phyloP scores from a whole-genome alignment of 2,797 vertebrate genomes.

The Trachurus trachurus region DNA sequence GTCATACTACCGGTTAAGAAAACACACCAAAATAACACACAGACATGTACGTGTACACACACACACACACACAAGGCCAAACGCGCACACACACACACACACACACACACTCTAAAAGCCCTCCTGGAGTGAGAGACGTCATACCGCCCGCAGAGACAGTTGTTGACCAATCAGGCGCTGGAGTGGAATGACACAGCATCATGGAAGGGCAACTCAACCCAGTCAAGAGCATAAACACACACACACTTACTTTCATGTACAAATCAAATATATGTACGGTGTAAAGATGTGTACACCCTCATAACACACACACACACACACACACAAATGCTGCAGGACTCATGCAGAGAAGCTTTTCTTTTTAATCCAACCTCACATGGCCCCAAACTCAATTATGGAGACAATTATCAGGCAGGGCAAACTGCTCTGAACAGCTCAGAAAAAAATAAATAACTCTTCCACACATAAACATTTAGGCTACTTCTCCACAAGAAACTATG shows the following conservation, averaged over 20 bases:
- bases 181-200: slow-evolving; percentile 62
- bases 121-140: slow-evolving; percentile 63
- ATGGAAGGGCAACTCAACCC: slow-evolving; percentile 52
- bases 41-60: neutral
- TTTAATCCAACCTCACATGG: slow-evolving; percentile 3
- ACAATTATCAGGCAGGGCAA: slow-evolving; percentile 26
- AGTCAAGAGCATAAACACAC: slow-evolving; percentile 12
- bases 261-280: slow-evolving; percentile 10
- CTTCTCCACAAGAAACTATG: slow-evolving; percentile 15
- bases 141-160: slow-evolving; percentile 46
- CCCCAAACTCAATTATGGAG: slow-evolving; percentile 38
- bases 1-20: slow-evolving; percentile 25
- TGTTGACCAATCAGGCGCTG: slow-evolving; percentile 62
- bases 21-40: slow-evolving; percentile 43
- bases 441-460: neutral
- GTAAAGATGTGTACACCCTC: neutral
- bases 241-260: slow-evolving; percentile 29
- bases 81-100: neutral
- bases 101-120: slow-evolving; percentile 50
- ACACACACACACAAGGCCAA: slow-evolving; percentile 7
- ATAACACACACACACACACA: neutral
- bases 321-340: slow-evolving; percentile 17
- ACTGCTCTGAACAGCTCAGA: slow-evolving; percentile 6
- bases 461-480: slow-evolving; percentile 10
- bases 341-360: slow-evolving; percentile 21